Conservation (phyloP, 1,140 invertebrate species). For the Vanessa tameamea region DNA sequence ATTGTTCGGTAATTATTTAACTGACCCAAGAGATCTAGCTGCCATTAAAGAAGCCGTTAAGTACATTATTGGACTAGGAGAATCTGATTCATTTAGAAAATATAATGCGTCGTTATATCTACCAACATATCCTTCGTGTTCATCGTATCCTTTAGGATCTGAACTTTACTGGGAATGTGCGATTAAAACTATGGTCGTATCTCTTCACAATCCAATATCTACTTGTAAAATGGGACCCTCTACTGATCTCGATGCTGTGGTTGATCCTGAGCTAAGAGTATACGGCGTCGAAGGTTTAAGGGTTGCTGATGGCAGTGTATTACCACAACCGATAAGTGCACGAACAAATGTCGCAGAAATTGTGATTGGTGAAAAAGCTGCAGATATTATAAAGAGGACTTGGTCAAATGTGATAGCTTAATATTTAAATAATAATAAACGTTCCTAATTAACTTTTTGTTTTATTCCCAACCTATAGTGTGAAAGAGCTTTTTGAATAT, state of each 20-base stretch:
- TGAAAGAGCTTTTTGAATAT: too few relatives aligned
- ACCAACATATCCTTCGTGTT: slow-evolving; percentile 82
- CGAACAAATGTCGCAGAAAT: slow-evolving; percentile 87
- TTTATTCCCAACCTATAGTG: background rate
- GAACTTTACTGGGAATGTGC: slow-evolving; percentile 90
- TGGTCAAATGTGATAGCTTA: slow-evolving; percentile 76
- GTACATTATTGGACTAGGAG: slow-evolving; percentile 81
- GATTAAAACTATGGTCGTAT: slow-evolving; percentile 83
- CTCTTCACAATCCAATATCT: slow-evolving; percentile 86
- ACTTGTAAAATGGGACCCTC: slow-evolving; percentile 89
- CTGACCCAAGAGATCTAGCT: slow-evolving; percentile 83
- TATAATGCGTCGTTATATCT: slow-evolving; percentile 81
- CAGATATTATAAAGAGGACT: slow-evolving; percentile 88
- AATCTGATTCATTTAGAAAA: slow-evolving; percentile 83
- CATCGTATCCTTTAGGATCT: slow-evolving; percentile 74
- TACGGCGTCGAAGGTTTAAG: slow-evolving; percentile 86
- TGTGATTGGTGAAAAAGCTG: slow-evolving; percentile 94
- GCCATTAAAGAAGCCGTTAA: slow-evolving; percentile 86
- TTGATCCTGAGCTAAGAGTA: slow-evolving; percentile 87
- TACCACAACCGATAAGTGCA: slow-evolving; percentile 85
- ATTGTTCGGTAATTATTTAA: slow-evolving; percentile 88
- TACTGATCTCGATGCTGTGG: slow-evolving; percentile 86
- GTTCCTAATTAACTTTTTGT: slow-evolving; percentile 27
- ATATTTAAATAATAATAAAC: slow-evolving; percentile 35
- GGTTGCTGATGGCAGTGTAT: slow-evolving; percentile 89